Base-by-base conservation (phyloP, 2,797 vertebrate species). In the Hybognathus amarus region DNA sequence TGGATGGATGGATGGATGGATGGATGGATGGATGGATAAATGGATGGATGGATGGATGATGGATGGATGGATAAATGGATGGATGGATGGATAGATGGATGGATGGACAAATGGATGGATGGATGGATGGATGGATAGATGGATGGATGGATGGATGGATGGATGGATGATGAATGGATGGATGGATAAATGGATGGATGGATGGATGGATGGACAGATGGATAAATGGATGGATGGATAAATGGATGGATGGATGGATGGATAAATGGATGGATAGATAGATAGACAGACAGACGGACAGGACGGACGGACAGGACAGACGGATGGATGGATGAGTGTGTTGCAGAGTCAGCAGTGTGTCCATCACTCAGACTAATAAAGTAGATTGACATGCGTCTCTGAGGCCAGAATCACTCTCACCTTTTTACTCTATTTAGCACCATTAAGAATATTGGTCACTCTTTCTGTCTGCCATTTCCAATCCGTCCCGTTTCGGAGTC, bases 391-490 rank as follows among this genome's bases (percentile, higher is more conserved):
- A 2, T 2, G 45, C 18, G 45, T 47, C 24, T 68, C 50, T 67
- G 71, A 38, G 45, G 33, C n/a, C 80, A 75, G 71, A 74, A 66
- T n/a, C 73, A 9, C 63, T 77, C 36, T 56, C 81, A 59, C 24
- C 38, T 69, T 45, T 50, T 77, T 50, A 18, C 2, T 74, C 68
- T 40, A 38, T 45, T 82, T 54, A 73, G n/a, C 66, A 50, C 85
- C 66, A 77, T 74, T 77, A 78, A 75, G 22, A 76, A 78, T 73
- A 83, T 85, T 78, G 73, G 56, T 80, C 61, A 54, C 33, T 33
- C 33, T 47, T 70, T 24, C n/a, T 10, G 47, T 63, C 40, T 56
- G 73, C 63, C 63, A 24, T 64, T 54, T 68, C 64, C 77, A 69
- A 42, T 30, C 33, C 30, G 36, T 11, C 50, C 68, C 36, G 7